Percentiles rank a stretch among this genome's conserved stretches.
These are phyloP conservation scores for Drosophila nebulosa DNA, from an alignment of 1,140 invertebrate genomes.

Conservation along the genomic window DNA sequence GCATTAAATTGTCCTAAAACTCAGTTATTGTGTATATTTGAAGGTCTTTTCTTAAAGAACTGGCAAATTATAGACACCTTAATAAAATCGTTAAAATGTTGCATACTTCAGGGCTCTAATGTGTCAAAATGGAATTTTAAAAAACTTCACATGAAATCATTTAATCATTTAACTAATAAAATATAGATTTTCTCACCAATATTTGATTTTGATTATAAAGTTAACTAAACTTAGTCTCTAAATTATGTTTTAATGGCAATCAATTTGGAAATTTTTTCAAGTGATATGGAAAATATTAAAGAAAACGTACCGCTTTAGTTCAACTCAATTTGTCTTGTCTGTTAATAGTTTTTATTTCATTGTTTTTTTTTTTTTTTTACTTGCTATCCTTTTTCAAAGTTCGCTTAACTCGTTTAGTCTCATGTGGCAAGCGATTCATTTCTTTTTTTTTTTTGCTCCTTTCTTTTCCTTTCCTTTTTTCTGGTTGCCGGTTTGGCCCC, in stretches of 20 bases:
- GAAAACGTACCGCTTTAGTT: neutral
- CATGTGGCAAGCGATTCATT: neutral
- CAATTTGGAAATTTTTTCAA: neutral
- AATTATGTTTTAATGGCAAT: neutral
- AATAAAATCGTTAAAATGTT: no score
- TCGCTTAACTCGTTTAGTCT: neutral
- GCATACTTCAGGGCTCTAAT: no score
- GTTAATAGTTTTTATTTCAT: neutral
- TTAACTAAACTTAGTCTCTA: no score
- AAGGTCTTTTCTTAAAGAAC: no score
- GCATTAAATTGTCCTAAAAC: no score
- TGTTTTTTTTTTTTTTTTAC: neutral
- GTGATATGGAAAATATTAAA: neutral
- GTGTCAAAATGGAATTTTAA: no score
- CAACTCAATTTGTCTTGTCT: neutral
- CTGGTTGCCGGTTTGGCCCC: slow-evolving; percentile 1
- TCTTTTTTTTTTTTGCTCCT: slow-evolving; percentile 32
- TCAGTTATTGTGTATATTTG: no score
- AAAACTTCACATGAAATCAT: no score
- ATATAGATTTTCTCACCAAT: no score
- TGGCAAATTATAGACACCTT: no score
- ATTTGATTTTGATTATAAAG: no score
- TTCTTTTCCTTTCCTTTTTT: slow-evolving; percentile 21
- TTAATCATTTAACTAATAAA: no score
- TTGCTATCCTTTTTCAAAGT: neutral